phyloP scores from a whole-genome alignment of 2,797 vertebrate species.

The Adelosebastes latens region DNA sequence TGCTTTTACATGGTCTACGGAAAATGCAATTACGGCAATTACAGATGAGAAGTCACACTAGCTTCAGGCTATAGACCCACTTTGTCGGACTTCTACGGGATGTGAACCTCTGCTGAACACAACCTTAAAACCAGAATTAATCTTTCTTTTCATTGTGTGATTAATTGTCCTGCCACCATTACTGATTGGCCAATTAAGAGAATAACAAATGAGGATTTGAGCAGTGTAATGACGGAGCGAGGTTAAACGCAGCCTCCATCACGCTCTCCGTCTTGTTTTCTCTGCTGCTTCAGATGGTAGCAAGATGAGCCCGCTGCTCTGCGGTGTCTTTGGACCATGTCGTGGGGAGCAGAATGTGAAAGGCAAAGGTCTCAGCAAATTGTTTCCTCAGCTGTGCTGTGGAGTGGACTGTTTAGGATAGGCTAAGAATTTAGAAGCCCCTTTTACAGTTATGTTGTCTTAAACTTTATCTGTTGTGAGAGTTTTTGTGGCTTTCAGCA shows the following conservation, averaged over 20 bases:
- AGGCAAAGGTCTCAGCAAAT: constrained; percentile 72
- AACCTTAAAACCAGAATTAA: constrained; percentile 39
- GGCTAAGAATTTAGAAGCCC: constrained; percentile 39
- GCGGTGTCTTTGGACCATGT: constrained; percentile 46
- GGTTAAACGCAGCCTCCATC: constrained; percentile 34
- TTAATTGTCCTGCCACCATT: constrained; percentile 60
- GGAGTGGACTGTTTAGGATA: constrained; percentile 45
- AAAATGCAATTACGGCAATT: constrained; percentile 74
- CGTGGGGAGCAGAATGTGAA: constrained; percentile 59
- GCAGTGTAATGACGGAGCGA: constrained; percentile 23
- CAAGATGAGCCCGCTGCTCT: constrained; percentile 54
- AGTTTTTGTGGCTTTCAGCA: constrained; percentile 26
- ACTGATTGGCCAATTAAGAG: constrained; percentile 71
- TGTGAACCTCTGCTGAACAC: constrained; percentile 46
- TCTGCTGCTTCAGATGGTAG: constrained; percentile 55
- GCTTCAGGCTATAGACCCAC: constrained; percentile 46
- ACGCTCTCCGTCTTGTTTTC: constrained; percentile 25
- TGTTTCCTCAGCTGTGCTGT: constrained; percentile 79
- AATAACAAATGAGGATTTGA: constrained; percentile 55
- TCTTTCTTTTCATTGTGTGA: constrained; percentile 57
- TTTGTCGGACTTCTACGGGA: constrained; percentile 50
- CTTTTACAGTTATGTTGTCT: constrained; percentile 59
- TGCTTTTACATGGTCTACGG: constrained; percentile 66
- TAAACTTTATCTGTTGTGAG: constrained; percentile 53
- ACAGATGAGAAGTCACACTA: constrained; percentile 60